Percentiles rank a stretch among this genome's conserved stretches.
These are phyloP conservation scores for Staurois parvus DNA, from an alignment of 2,797 vertebrate genomes.

Conservation along the genomic window DNA sequence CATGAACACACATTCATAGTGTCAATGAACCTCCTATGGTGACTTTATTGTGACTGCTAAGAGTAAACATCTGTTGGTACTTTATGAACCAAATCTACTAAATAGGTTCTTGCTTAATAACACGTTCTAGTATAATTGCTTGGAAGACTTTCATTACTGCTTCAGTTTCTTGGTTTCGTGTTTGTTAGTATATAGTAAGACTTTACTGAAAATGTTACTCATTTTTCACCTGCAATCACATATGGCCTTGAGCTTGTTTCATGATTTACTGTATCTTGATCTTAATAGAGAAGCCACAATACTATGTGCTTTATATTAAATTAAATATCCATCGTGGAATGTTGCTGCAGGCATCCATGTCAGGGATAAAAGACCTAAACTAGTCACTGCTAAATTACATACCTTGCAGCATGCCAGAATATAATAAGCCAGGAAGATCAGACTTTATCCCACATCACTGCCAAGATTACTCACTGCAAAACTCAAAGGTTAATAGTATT, in stretches of 20 bases:
- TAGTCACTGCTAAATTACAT: slow-evolving; percentile 42
- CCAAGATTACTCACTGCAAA: slow-evolving; percentile 17
- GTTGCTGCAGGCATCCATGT: slow-evolving; percentile 58
- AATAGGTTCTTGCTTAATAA: not conserved
- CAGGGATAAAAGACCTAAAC: slow-evolving; percentile 44
- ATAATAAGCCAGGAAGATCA: slow-evolving; percentile 34
- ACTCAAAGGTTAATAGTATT: slow-evolving; percentile 11
- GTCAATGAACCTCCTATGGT: not conserved
- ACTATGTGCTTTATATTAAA: slow-evolving; percentile 48
- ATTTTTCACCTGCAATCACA: slow-evolving; percentile 34
- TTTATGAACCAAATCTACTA: not conserved
- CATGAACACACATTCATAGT: not conserved
- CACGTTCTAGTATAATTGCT: not conserved
- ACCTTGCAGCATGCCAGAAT: slow-evolving; percentile 44
- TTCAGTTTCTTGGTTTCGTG: not conserved
- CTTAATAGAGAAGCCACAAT: slow-evolving; percentile 24
- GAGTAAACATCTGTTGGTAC: not conserved
- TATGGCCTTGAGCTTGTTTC: slow-evolving; percentile 30
- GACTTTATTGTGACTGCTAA: not conserved
- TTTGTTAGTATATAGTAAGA: not conserved
- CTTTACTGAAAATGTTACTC: not conserved
- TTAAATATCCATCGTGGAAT: slow-evolving; percentile 51
- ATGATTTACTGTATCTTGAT: slow-evolving; percentile 59
- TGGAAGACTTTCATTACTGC: not conserved
- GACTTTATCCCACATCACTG: slow-evolving; percentile 10